These are phyloP conservation scores for Amyelois transitella DNA, from an alignment of 1,140 invertebrate species.

Conservation along the genomic window DNA sequence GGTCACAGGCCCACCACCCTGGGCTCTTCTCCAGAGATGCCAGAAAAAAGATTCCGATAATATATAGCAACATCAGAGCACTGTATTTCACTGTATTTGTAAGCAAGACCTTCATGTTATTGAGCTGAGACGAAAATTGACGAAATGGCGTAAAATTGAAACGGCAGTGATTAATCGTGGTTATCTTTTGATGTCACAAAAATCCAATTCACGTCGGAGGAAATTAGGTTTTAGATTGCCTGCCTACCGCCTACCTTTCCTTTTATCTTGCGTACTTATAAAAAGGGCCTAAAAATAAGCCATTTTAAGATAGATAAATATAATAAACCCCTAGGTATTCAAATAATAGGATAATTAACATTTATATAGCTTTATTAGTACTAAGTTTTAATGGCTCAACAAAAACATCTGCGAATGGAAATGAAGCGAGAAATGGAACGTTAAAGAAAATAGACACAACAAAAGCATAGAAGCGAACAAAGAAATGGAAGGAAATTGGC, in stretches of 20 bases:
- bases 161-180: background rate
- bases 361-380: no score
- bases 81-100: no score
- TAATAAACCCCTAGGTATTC: no score
- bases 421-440: background rate
- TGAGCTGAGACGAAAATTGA: slow-evolving; percentile 11
- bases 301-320: no score
- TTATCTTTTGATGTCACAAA: background rate
- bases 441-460: background rate
- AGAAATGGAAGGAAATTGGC: slow-evolving; percentile 2
- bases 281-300: no score
- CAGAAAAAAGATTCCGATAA: no score
- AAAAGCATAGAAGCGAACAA: background rate
- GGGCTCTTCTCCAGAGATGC: no score
- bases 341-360: no score
- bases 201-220: background rate
- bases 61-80: no score
- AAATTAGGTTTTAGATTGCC: background rate
- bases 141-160: background rate
- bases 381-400: background rate
- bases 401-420: background rate
- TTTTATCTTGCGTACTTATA: no score
- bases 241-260: background rate
- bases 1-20: no score
- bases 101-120: slow-evolving; percentile 25